These are phyloP conservation scores for Hippocampus guttulatus DNA, from an alignment of 2,113 vertebrate species.

Conservation along the genomic window DNA sequence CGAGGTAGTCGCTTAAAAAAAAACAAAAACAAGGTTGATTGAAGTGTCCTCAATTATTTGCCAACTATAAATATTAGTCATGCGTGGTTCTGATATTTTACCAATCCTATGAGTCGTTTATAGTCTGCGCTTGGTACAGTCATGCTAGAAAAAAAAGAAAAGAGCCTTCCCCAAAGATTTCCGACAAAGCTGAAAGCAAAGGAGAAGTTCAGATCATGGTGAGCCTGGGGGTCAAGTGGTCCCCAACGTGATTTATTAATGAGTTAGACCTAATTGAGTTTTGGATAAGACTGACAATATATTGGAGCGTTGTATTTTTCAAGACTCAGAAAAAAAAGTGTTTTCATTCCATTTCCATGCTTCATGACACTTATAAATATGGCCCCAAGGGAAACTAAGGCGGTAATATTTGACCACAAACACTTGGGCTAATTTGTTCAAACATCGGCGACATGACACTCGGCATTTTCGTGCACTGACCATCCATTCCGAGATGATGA, in stretches of 20 bases:
- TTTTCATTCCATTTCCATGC: not conserved
- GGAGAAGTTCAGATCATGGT: no score
- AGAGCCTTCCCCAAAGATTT: no score
- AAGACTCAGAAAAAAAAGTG: not conserved
- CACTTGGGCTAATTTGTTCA: not conserved
- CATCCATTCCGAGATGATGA: conserved; percentile 99
- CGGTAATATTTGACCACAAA: not conserved
- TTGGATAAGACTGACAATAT: no score
- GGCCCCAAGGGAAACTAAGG: not conserved
- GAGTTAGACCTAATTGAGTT: no score
- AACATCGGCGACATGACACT: not conserved
- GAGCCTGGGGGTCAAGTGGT: no score
- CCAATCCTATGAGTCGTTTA: not conserved
- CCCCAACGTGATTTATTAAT: no score
- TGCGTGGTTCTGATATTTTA: not conserved
- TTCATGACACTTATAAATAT: not conserved
- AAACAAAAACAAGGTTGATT: not conserved
- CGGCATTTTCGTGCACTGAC: conserved; percentile 71
- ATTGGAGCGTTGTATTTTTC: not conserved
- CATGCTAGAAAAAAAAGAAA: no score
- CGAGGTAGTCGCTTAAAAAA: not conserved
- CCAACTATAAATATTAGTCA: no score
- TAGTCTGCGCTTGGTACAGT: no score
- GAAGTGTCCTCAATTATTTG: not conserved
- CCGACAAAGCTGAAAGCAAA: no score